Conservation (phyloP, 2,888 invertebrate genomes). For the Schizotus pectinicornis region DNA sequence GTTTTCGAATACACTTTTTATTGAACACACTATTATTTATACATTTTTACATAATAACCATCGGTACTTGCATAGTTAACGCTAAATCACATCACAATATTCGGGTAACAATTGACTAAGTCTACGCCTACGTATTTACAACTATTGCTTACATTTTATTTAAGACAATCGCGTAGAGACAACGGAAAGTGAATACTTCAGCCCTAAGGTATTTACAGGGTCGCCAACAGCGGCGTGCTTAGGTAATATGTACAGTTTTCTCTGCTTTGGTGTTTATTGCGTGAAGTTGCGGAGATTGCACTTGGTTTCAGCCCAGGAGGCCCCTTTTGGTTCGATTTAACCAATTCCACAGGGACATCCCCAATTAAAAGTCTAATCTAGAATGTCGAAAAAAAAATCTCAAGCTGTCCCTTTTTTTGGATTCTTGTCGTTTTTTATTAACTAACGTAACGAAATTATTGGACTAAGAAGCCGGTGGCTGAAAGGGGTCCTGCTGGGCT, state of each 20-base stretch:
- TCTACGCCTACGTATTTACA: constrained; percentile 27
- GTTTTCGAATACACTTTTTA: constrained; percentile 32
- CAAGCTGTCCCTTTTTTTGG: too few species aligned
- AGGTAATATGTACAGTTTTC: too few species aligned
- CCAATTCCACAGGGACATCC: too few species aligned
- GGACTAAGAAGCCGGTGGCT: too few species aligned
- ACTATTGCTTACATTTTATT: constrained; percentile 23
- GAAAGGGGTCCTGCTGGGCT: not conserved
- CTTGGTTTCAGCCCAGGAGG: constrained; percentile 1
- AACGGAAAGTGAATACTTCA: not conserved
- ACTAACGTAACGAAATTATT: too few species aligned
- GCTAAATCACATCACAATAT: constrained; percentile 55
- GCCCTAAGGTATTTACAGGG: too few species aligned
- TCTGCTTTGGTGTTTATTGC: constrained; percentile 11
- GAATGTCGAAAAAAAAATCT: too few species aligned
- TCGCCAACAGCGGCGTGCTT: too few species aligned
- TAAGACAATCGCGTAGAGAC: not conserved
- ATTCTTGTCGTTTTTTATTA: too few species aligned
- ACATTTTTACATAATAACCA: constrained; percentile 40
- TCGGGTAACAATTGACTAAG: constrained; percentile 30
- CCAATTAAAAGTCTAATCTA: too few species aligned
- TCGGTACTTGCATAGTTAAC: constrained; percentile 36
- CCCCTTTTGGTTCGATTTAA: not conserved
- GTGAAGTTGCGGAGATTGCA: constrained; percentile 1
- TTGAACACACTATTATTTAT: constrained; percentile 42